phyloP scores from a whole-genome alignment of 2,888 invertebrate species.

The Acleris cristana region DNA sequence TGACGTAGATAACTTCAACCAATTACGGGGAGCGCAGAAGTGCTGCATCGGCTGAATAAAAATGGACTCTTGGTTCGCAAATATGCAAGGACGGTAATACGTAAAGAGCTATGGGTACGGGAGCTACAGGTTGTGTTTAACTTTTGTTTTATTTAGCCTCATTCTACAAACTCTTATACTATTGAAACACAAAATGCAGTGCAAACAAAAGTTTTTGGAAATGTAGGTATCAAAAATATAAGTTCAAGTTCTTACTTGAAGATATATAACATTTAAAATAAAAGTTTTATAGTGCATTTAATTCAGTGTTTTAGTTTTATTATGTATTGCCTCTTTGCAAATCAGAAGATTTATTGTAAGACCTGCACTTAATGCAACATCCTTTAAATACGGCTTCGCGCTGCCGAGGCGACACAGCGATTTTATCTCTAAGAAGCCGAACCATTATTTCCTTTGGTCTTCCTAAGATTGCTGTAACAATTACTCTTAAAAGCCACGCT shows the following conservation, averaged over 20 bases:
- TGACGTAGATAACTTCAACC: slow-evolving; percentile 81
- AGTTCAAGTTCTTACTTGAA: no score
- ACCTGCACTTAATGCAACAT: slow-evolving; percentile 30
- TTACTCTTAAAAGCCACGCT: slow-evolving; percentile 43
- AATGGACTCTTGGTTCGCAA: slow-evolving; percentile 70
- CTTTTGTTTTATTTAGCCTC: slow-evolving; percentile 40
- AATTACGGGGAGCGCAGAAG: slow-evolving; percentile 76
- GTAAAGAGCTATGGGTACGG: slow-evolving; percentile 52
- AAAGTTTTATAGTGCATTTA: no score
- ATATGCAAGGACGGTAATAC: slow-evolving; percentile 70
- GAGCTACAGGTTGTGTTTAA: slow-evolving; percentile 52
- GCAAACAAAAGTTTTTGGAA: no score
- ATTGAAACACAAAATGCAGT: slow-evolving; percentile 17
- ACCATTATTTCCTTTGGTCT: slow-evolving; percentile 61
- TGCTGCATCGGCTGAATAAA: slow-evolving; percentile 79
- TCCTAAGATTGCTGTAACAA: slow-evolving; percentile 50
- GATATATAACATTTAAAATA: no score
- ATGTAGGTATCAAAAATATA: no score
- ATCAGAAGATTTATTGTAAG: neutral
- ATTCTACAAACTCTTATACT: slow-evolving; percentile 8
- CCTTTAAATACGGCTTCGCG: slow-evolving; percentile 30
- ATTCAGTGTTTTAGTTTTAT: no score
- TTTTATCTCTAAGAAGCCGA: slow-evolving; percentile 62
- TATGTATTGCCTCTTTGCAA: no score
- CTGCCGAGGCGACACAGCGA: slow-evolving; percentile 52